These are phyloP conservation scores for Stichodactyla mertensii DNA, from an alignment of 64 coral and sea anemone genomes.

Conservation along the genomic window DNA sequence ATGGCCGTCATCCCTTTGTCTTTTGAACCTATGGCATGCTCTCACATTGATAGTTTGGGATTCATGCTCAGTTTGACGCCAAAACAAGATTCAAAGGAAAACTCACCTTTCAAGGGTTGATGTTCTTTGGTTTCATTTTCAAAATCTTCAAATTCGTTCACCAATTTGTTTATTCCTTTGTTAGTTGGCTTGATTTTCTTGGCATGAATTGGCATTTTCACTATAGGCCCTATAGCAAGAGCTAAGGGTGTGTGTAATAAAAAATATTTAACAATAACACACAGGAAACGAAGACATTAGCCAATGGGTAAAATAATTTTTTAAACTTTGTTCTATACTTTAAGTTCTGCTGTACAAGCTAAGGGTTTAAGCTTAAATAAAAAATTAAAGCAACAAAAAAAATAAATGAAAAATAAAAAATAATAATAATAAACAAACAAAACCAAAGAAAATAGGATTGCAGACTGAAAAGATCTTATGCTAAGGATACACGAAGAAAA, in stretches of 20 bases:
- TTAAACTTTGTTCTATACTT: too few relatives aligned
- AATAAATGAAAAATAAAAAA: not conserved
- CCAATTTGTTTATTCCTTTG: not conserved
- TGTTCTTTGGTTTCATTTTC: not conserved
- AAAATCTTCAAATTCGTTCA: conserved; percentile 11
- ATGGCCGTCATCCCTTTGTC: too few relatives aligned
- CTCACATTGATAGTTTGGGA: too few relatives aligned
- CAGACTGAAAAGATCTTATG: too few relatives aligned
- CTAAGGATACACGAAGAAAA: too few relatives aligned
- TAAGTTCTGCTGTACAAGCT: too few relatives aligned
- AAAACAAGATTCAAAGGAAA: too few relatives aligned
- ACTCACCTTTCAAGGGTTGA: not conserved
- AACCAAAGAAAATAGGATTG: too few relatives aligned
- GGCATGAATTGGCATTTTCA: conserved; percentile 1
- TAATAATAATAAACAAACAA: too few relatives aligned
- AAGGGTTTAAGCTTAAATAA: not conserved
- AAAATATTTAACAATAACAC: not conserved
- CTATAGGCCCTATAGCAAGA: not conserved
- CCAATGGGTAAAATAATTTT: too few relatives aligned
- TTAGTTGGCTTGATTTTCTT: not conserved
- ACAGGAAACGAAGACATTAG: not conserved
- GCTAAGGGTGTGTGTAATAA: not conserved
- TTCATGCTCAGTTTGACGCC: too few relatives aligned
- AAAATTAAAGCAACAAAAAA: not conserved
- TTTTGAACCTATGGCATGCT: too few relatives aligned